A percentile compares a stretch with the other conserved stretches of the same genome.
Evolutionary conservation across 2,888 invertebrate species (phyloP).

Genomic region (Caenorhabditis panamensis): DNA sequence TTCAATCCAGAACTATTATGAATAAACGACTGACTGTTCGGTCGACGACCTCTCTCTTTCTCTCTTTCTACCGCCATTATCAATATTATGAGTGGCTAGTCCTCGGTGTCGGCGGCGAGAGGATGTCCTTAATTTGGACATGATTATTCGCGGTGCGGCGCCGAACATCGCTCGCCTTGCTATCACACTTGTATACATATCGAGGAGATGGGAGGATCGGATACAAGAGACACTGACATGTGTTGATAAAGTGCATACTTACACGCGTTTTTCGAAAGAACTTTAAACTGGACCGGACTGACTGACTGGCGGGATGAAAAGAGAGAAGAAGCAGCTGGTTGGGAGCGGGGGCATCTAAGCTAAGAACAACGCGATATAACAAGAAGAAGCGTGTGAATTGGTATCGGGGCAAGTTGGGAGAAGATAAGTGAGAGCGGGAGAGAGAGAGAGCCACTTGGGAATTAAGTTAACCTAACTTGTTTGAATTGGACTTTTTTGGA

Average conservation of each 20-base stretch:
- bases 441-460: constrained; percentile 9
- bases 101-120: not conserved
- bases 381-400: constrained; percentile 33
- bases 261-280: constrained; percentile 12
- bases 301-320: not conserved
- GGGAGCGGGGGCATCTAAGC: constrained; percentile 1
- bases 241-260: constrained; percentile 33
- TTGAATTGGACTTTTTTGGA: too few species aligned
- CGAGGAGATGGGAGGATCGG: constrained; percentile 8
- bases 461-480: not conserved
- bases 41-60: constrained; percentile 7
- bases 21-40: constrained; percentile 28
- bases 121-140: constrained; percentile 25
- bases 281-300: constrained; percentile 6
- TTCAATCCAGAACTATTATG: constrained; percentile 29
- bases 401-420: not conserved
- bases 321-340: constrained; percentile 9
- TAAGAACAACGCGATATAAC: constrained; percentile 10
- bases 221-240: constrained; percentile 4
- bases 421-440: not conserved
- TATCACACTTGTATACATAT: constrained; percentile 25
- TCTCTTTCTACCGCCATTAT: constrained; percentile 15
- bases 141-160: constrained; percentile 41
- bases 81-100: constrained; percentile 13
- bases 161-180: constrained; percentile 16